Evolutionary conservation across 2,113 vertebrate genomes (phyloP).

Genomic region (Tyto alba): DNA sequence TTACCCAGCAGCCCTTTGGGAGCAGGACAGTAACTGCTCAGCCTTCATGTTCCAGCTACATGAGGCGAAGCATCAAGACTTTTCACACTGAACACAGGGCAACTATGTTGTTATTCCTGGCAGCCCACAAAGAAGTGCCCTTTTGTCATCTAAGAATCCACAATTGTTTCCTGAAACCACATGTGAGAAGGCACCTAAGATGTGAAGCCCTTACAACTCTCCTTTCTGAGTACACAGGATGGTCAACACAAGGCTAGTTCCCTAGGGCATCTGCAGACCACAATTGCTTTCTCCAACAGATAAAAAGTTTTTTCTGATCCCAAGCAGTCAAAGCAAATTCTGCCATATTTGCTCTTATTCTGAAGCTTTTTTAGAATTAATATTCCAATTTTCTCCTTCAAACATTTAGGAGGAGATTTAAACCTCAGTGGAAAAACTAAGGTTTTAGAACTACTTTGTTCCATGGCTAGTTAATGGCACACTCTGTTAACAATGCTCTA

Average conservation of each 20-base stretch:
- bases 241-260: neutral
- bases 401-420: neutral
- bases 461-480: neutral
- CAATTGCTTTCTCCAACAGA: neutral
- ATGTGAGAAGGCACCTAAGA: neutral
- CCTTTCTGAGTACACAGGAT: neutral
- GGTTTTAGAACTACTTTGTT: neutral
- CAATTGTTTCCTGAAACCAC: neutral
- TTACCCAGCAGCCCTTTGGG: too few relatives aligned
- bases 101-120: too few relatives aligned
- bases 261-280: neutral
- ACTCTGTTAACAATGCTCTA: neutral
- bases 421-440: neutral
- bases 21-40: too few relatives aligned
- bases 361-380: neutral
- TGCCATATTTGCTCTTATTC: neutral
- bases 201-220: neutral
- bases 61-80: too few relatives aligned
- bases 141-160: too few relatives aligned
- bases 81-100: too few relatives aligned
- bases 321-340: neutral
- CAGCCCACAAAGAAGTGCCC: too few relatives aligned
- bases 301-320: neutral
- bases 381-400: neutral
- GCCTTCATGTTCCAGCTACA: too few relatives aligned